Evolutionary conservation across 2,888 invertebrate genomes (phyloP).

Genomic region (Sepiola atlantica): DNA sequence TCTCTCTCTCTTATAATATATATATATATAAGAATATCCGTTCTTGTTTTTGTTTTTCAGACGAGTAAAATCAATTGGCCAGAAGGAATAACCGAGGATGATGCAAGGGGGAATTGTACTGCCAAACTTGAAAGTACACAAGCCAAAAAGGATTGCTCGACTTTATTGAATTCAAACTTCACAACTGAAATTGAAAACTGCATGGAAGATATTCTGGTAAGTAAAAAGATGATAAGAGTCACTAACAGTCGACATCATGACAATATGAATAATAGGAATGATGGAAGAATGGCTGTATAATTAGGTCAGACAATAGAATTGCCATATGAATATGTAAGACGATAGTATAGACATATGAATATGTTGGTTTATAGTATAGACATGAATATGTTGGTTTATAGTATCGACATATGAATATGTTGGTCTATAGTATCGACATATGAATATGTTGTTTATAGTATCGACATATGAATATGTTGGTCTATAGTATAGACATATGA

Average conservation of each 20-base stretch:
- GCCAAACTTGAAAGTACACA: constrained; percentile 43
- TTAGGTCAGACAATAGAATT: too few relatives aligned
- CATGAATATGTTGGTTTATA: too few relatives aligned
- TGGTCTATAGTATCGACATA: too few relatives aligned
- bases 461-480: too few relatives aligned
- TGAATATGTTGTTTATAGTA: too few relatives aligned
- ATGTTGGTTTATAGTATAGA: too few relatives aligned
- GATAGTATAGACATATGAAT: background rate
- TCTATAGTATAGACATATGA: too few relatives aligned
- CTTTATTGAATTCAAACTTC: constrained; percentile 46
- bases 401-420: too few relatives aligned
- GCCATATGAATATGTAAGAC: background rate
- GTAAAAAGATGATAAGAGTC: background rate
- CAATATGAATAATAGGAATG: background rate
- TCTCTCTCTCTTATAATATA: too few relatives aligned
- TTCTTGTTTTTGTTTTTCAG: background rate
- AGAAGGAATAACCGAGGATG: background rate
- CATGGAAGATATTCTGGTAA: constrained; percentile 55
- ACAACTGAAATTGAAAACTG: constrained; percentile 52
- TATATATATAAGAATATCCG: background rate
- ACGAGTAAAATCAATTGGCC: background rate
- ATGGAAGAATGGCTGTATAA: background rate
- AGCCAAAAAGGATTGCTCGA: constrained; percentile 49
- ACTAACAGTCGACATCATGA: too few relatives aligned
- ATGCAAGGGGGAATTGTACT: constrained; percentile 33